Evolutionary conservation across 1,140 invertebrate genomes (phyloP).

Genomic region (Cyphomyrmex costatus): DNA sequence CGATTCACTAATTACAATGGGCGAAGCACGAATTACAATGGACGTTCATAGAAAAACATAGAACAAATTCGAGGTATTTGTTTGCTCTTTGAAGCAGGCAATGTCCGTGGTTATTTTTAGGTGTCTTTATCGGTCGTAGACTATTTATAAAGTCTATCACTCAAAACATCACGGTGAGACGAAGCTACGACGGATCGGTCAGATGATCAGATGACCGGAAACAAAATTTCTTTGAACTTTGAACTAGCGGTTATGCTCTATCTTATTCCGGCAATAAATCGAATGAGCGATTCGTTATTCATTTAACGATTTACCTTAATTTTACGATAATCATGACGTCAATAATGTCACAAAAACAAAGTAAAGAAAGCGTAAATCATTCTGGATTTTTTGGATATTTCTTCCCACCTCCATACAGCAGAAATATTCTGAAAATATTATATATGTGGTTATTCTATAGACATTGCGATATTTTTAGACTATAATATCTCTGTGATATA

Average conservation of each 20-base stretch:
- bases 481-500: no score
- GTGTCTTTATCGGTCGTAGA: slow-evolving; percentile 52
- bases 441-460: no score
- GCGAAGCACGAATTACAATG: background rate
- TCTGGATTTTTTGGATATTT: background rate
- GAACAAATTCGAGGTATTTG: background rate
- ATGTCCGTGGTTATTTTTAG: slow-evolving; percentile 64
- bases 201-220: slow-evolving; percentile 16
- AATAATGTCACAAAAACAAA: background rate
- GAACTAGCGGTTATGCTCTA: background rate
- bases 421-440: no score
- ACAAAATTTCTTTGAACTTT: slow-evolving; percentile 18
- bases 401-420: no score
- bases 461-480: no score
- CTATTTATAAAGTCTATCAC: slow-evolving; percentile 63
- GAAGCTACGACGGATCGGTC: background rate
- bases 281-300: background rate
- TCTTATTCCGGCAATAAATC: slow-evolving; percentile 8
- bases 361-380: background rate
- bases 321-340: background rate
- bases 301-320: background rate
- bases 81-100: slow-evolving; percentile 32
- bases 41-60: background rate
- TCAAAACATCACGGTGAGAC: slow-evolving; percentile 18
- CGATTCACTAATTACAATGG: background rate